Conservation (phyloP, 1,140 invertebrate genomes). For the Acromyrmex charruanus region DNA sequence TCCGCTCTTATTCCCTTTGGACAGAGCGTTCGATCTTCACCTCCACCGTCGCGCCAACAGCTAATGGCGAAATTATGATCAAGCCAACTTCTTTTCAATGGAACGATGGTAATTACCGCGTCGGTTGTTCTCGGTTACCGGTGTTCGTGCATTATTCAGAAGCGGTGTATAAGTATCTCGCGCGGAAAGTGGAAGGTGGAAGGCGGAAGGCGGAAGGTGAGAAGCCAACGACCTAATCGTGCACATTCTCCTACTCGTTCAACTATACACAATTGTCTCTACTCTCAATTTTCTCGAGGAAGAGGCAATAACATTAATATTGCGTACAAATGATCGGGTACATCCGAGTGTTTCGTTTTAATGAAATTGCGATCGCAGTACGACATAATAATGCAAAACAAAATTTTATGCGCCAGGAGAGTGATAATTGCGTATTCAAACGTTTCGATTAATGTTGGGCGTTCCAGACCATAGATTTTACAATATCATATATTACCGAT, state of each 20-base stretch:
- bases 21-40: slow-evolving; percentile 25
- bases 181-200: not conserved
- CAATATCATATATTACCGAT: slow-evolving; percentile 18
- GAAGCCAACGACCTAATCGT: slow-evolving; percentile 67
- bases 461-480: slow-evolving; percentile 1
- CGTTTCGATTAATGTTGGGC: slow-evolving; percentile 25
- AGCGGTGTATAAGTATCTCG: slow-evolving; percentile 63
- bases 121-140: slow-evolving; percentile 74
- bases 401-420: slow-evolving; percentile 11
- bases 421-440: slow-evolving; percentile 26
- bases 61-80: slow-evolving; percentile 82
- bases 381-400: slow-evolving; percentile 8
- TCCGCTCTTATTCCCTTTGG: not conserved
- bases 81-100: slow-evolving; percentile 78
- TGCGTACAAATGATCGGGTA: not conserved
- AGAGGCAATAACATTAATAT: not conserved
- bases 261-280: slow-evolving; percentile 18
- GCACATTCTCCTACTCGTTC: not conserved
- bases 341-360: not conserved
- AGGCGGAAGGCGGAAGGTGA: not conserved
- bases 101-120: slow-evolving; percentile 79
- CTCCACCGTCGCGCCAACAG: not conserved
- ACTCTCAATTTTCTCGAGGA: not conserved
- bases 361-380: not conserved
- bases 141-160: slow-evolving; percentile 78